Evolutionary conservation across 1,140 invertebrate genomes (phyloP).

Genomic region (Hycleus cichorii): DNA sequence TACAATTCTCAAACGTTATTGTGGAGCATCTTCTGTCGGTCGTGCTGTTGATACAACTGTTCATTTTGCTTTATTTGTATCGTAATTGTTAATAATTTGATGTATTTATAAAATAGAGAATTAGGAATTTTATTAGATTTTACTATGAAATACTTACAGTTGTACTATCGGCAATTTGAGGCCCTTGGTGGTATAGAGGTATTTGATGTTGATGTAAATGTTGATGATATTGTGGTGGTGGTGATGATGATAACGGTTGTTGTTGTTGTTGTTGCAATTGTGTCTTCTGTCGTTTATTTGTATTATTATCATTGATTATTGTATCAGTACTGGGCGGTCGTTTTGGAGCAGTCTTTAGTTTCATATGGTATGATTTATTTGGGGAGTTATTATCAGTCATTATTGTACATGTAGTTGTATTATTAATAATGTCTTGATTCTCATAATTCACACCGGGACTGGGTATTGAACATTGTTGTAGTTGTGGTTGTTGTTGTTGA

Average conservation of each 20-base stretch:
- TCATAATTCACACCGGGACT: slow-evolving; percentile 19
- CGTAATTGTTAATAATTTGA: too few relatives aligned
- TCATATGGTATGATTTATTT: slow-evolving; percentile 12
- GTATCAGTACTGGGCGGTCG: slow-evolving; percentile 24
- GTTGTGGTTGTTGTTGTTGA: not conserved
- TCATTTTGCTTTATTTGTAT: slow-evolving; percentile 1
- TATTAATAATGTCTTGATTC: slow-evolving; percentile 27
- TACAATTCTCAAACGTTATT: slow-evolving; percentile 18
- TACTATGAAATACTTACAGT: not conserved
- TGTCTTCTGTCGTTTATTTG: slow-evolving; percentile 12
- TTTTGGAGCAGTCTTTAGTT: slow-evolving; percentile 23
- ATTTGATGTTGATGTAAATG: not conserved
- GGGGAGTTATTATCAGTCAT: slow-evolving; percentile 17
- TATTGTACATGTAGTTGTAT: not conserved
- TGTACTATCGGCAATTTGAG: slow-evolving; percentile 10
- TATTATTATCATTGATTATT: slow-evolving; percentile 2
- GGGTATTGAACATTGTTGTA: slow-evolving; percentile 21
- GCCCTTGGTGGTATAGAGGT: not conserved
- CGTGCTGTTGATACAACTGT: slow-evolving; percentile 12
- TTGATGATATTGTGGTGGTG: not conserved
- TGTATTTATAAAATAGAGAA: too few relatives aligned
- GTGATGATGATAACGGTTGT: slow-evolving; percentile 1
- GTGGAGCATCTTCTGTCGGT: not conserved
- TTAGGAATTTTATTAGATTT: too few relatives aligned
- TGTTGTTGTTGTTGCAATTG: slow-evolving; percentile 9